phyloP scores from a whole-genome alignment of 2,113 vertebrate species.

The Vanacampus margaritifer region DNA sequence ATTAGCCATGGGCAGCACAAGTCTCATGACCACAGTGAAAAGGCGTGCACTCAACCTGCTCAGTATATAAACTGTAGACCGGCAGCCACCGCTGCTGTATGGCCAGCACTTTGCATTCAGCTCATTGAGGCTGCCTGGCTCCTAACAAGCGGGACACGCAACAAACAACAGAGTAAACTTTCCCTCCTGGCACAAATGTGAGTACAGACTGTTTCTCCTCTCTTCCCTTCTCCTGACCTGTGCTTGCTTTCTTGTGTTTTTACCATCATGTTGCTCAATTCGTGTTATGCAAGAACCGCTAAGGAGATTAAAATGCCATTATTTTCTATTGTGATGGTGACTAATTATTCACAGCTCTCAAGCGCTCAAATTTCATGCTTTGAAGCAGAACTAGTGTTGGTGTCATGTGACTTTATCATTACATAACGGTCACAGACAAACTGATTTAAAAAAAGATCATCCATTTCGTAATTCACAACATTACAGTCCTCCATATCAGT shows the following conservation, averaged over 20 bases:
- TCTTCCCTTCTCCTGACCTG: background rate
- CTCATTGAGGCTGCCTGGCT: too few species aligned
- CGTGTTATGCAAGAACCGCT: constrained; percentile 36
- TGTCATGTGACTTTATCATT: constrained; percentile 1
- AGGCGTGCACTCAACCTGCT: constrained; percentile 51
- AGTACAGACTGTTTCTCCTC: constrained; percentile 16
- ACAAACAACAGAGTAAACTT: background rate
- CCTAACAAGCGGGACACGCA: too few species aligned
- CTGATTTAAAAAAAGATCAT: background rate
- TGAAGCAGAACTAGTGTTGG: constrained; percentile 20
- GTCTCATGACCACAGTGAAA: constrained; percentile 59
- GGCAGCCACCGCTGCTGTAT: background rate
- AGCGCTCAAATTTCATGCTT: constrained; percentile 9
- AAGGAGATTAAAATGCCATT: constrained; percentile 49
- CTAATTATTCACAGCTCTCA: constrained; percentile 18
- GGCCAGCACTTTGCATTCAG: background rate
- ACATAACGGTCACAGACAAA: background rate
- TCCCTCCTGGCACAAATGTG: constrained; percentile 23
- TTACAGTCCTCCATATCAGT: background rate
- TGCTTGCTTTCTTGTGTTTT: background rate
- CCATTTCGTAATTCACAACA: background rate
- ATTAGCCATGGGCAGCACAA: constrained; percentile 50
- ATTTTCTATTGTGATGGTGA: constrained; percentile 24
- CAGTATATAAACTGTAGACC: constrained; percentile 45
- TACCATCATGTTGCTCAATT: background rate